Base-by-base conservation (phyloP, 2,113 vertebrate species). In the Verasper variegatus region DNA sequence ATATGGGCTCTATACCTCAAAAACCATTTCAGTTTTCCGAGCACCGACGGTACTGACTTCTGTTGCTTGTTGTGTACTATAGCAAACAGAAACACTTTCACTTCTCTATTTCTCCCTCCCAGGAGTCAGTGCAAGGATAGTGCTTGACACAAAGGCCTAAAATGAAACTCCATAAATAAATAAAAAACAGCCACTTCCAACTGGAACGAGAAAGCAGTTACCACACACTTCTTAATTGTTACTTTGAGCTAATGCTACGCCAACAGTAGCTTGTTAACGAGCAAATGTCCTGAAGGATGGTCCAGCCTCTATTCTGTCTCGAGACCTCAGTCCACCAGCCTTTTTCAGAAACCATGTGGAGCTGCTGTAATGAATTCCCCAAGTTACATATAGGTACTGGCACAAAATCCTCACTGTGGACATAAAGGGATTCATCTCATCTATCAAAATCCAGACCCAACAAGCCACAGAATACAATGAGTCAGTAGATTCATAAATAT, bases 381-480 rank as follows among this genome's bases (percentile, higher is more conserved):
- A 7, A 26, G 18, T 52, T 24, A 20, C 26, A 64, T 21, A 11
- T 11, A 23, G 31, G 60, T 1, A 20, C 45, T 67, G 27, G 23
- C 45, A 45, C 45, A 55, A 66, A 58, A 66, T 65, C 27, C 31
- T 52, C 23, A 23, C 23, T 35, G 9, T 35, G 45, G 1, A 14
- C 47, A 31, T 23, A 62, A 4, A 35, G 7, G 0, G 20, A 31
- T 31, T 13, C 42, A 52, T 21, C 21, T 52, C 52, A 51, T 58
- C 18, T 24, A 52, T 60, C 17, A 59, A 72, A 40, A 35, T 56
- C 55, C 57, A 52, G 12, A 78, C 37, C 18, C 5, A 61, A 51
- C 12, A 59, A 65, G 24, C 17, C 11, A 27, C 27, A 65, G 35
- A 62, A 27, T 24, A 45, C 47, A 67, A 31, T 67, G 15, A 68